Evolutionary conservation across 2,888 invertebrate genomes (phyloP), one percentile per base, ranked within the genome.

Genomic region (Tinea trinotella): DNA sequence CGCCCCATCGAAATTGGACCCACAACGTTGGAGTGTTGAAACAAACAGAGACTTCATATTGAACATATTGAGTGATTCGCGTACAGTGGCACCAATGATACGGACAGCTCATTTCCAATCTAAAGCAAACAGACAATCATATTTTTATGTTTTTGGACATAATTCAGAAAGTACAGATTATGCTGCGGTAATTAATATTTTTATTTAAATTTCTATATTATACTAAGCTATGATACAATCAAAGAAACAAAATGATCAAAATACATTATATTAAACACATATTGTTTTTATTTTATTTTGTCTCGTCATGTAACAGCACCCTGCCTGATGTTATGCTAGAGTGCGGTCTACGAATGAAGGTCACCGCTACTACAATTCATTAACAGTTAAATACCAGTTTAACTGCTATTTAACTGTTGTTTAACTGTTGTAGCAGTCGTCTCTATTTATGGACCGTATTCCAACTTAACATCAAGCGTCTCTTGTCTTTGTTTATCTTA

Each of bases 131-230:
- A 87, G 90, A 0, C 91, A 91, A 66, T 93, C 93, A 54, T 96
- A 93, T 74, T 94, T 96, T 87, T 96, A 96, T 68, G 93, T 96
- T 19, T 96, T 96, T 66, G 91, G 92, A 3, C 96, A 97, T 70
- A 93, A 93, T 61, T 94, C 93, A 56, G 88, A 91, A 59, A 90
- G 92, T 64, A 93, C 92, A 57, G 92, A 93, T 59, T 92, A 92
- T 73, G 90, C 93, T 48, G 88, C 88, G 64, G 95, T 95, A 80
- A 91, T 91, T 88, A 57, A n/a, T 57, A 6, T 35, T 52, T 56
- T n/a, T n/a, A n/a, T n/a, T n/a, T n/a, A n/a, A n/a, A n/a, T n/a
- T n/a, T n/a, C n/a, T n/a, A n/a, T n/a, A 15, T 48, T 19, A n/a
- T n/a, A n/a, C n/a, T n/a, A n/a, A 40, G 12, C 9, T n/a, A n/a